Base-by-base conservation (phyloP, 2,888 invertebrate species). In the Eutolmus rufibarbis region DNA sequence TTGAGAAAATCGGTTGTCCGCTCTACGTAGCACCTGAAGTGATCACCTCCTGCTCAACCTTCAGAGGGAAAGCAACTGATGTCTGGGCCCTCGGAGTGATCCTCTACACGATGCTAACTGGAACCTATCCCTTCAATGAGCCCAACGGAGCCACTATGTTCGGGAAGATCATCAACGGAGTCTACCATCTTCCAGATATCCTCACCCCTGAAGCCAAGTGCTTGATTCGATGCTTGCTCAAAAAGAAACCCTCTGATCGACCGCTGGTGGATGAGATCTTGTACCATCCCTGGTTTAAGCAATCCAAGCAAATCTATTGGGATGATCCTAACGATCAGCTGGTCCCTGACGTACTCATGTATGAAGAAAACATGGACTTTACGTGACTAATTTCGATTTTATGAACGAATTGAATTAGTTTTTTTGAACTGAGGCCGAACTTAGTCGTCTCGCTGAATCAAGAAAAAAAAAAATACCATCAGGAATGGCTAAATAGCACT, bases 101-200 rank as follows among this genome's bases (percentile, higher is more conserved):
- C 74, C 89, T 92, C 0, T 92, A 92, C 86, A 92, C 92, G 1
- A 92, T 92, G 91, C 90, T 92, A 1, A 91, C 92, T 51, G 92
- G 92, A 1, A 91, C 91, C 87, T 92, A 92, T 90, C 92, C 92
- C n/a, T 92, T 92, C 88, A 92, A 92, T 87, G 92, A 92, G 23
- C 31, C 34, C 1, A 40, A 37, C 31, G 76, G 86, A 19, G 19
- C 66, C 9, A 28, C 66, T 12, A 66, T 98, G 87, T 98, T 98
- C 93, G 96, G 96, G 89, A 97, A 97, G 94, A 98, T 98, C 91
- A 96, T 97, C 5, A 95, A 96, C 87, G 97, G 97, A 2, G 95
- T 96, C 92, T 97, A 96, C 93, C 95, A 95, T 87, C 95, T 98
- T 90, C 97, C 98, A 40, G 97, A 97, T 91, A 95, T 95, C 90